Conservation (phyloP, 2,888 invertebrate species). For the Eupeodes latifasciatus region DNA sequence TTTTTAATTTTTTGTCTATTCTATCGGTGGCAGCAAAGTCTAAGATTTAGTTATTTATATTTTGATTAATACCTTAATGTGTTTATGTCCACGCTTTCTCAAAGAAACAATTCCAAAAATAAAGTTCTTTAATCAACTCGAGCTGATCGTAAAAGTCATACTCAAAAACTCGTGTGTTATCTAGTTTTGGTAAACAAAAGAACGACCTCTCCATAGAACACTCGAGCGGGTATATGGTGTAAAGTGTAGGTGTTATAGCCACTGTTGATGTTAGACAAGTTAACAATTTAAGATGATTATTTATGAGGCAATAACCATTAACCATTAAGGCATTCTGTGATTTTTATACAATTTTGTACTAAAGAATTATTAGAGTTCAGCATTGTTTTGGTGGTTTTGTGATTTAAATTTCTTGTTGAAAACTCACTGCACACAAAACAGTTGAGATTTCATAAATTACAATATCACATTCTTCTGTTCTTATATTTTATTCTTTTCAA, state of each 20-base stretch:
- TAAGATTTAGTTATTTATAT: constrained; percentile 32
- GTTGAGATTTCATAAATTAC: neutral
- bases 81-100: constrained; percentile 16
- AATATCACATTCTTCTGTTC: neutral
- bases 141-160: neutral
- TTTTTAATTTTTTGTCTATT: neutral
- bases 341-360: constrained; percentile 19
- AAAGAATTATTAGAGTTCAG: constrained; percentile 27
- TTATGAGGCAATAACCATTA: constrained; percentile 30
- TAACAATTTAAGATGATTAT: constrained; percentile 53
- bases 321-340: constrained; percentile 22
- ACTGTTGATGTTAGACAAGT: constrained; percentile 37
- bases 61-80: constrained; percentile 28
- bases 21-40: constrained; percentile 16
- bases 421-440: neutral
- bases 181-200: constrained; percentile 9
- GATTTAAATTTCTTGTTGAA: constrained; percentile 30
- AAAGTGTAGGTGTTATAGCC: constrained; percentile 30
- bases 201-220: neutral
- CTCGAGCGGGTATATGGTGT: too few species aligned
- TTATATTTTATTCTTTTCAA: neutral
- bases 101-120: constrained; percentile 1
- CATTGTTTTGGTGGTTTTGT: neutral
- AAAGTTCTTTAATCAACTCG: constrained; percentile 3
- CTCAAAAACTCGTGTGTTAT: neutral